phyloP scores from a whole-genome alignment of 1,140 invertebrate species.

The Diorhabda carinulata region DNA sequence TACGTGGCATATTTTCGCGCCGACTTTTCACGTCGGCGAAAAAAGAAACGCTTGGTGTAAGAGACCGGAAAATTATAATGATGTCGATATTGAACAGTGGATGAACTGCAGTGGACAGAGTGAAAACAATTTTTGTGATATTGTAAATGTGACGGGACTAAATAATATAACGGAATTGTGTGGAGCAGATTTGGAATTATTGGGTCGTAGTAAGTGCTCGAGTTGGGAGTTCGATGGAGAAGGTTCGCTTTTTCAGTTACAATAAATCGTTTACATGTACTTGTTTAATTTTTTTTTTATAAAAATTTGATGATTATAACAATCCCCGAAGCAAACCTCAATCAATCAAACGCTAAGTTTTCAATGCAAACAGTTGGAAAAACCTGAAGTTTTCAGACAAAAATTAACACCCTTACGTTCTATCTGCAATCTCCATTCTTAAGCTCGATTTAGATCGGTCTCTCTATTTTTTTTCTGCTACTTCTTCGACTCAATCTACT shows the following conservation, averaged over 20 bases:
- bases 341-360: too few species aligned
- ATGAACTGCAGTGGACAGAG: conserved; percentile 57
- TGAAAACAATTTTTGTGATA: conserved; percentile 46
- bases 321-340: too few species aligned
- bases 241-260: conserved; percentile 39
- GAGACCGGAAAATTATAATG: conserved; percentile 51
- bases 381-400: too few species aligned
- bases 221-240: conserved; percentile 64
- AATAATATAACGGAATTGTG: conserved; percentile 33
- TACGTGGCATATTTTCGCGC: conserved; percentile 69
- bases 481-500: too few species aligned
- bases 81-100: conserved; percentile 54
- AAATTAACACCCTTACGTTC: too few species aligned
- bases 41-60: conserved; percentile 60
- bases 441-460: too few species aligned
- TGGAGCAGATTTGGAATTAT: conserved; percentile 26
- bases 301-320: too few species aligned
- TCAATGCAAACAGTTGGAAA: too few species aligned
- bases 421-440: too few species aligned
- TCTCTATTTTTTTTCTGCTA: too few species aligned
- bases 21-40: conserved; percentile 61
- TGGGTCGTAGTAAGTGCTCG: conserved; percentile 52
- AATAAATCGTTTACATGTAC: not conserved
- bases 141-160: conserved; percentile 40
- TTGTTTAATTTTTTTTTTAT: too few species aligned